phyloP scores from a whole-genome alignment of 2,113 vertebrate genomes.

The Phocoena phocoena region DNA sequence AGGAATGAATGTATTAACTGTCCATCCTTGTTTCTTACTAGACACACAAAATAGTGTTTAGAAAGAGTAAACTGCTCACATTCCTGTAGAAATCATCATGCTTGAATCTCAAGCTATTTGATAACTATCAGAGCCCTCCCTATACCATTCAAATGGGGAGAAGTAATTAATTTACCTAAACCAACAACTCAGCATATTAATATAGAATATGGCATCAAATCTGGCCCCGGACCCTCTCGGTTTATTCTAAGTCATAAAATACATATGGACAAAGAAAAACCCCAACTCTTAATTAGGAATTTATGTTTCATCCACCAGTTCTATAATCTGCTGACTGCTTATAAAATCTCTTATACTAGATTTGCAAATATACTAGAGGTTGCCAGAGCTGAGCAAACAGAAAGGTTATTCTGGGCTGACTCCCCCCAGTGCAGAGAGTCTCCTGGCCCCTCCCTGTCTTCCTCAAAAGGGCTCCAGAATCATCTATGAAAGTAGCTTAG shows the following conservation, averaged over 20 bases:
- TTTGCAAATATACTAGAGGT: neutral
- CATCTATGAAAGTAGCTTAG: neutral
- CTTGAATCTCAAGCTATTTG: neutral
- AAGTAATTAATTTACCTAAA: neutral
- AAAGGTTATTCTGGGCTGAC: neutral
- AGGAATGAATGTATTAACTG: neutral
- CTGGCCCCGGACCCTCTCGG: neutral
- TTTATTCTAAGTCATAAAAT: neutral
- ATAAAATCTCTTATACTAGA: neutral
- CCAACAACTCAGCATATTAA: neutral
- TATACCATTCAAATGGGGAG: neutral
- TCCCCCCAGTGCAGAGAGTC: neutral
- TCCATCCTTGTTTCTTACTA: neutral
- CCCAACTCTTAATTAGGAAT: neutral
- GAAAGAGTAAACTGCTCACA: neutral
- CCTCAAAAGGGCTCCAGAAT: neutral
- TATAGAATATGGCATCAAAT: neutral
- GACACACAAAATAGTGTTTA: neutral
- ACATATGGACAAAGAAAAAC: neutral
- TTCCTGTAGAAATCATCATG: neutral
- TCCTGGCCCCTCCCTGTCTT: accelerated
- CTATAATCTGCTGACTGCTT: neutral
- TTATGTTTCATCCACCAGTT: neutral
- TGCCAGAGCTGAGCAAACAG: neutral
- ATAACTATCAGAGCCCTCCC: neutral